Percentiles rank a stretch among this genome's conserved stretches.
phyloP scores from a whole-genome alignment of 1,140 invertebrate genomes.

The Daktulosphaira vitifoliae region DNA sequence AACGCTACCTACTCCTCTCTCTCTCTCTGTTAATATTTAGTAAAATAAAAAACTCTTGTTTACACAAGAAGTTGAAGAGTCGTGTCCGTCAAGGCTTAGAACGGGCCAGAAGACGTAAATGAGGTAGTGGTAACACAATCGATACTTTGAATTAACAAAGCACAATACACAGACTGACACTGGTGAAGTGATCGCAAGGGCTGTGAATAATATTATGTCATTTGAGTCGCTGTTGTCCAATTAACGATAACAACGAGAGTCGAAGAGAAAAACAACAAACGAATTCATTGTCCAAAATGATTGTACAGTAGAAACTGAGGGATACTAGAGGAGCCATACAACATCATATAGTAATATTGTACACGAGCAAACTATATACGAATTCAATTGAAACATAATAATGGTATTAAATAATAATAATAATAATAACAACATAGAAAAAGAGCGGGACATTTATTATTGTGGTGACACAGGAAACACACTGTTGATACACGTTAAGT shows the following conservation, averaged over 20 bases:
- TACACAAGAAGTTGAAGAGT: neutral
- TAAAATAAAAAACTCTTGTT: neutral
- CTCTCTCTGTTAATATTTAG: neutral
- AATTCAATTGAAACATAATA: conserved; percentile 28
- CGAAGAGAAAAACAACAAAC: conserved; percentile 23
- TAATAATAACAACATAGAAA: neutral
- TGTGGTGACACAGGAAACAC: conserved; percentile 29
- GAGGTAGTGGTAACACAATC: no score
- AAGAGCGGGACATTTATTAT: neutral
- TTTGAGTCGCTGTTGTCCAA: conserved; percentile 9
- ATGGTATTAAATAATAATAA: conserved; percentile 29
- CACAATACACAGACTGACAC: no score
- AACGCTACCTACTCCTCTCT: no score
- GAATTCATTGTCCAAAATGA: conserved; percentile 13
- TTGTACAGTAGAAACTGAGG: neutral
- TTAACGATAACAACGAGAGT: conserved; percentile 23
- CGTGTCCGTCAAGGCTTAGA: no score
- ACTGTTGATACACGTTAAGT: conserved; percentile 31
- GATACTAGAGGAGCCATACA: neutral
- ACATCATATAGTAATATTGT: neutral
- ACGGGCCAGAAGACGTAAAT: no score
- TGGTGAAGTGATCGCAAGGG: no score
- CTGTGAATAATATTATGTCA: conserved; percentile 1
- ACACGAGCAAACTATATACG: neutral
- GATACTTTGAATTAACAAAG: no score